These are phyloP conservation scores for Glyphotaelius pellucidus DNA, from an alignment of 2,888 invertebrate species.

Conservation along the genomic window DNA sequence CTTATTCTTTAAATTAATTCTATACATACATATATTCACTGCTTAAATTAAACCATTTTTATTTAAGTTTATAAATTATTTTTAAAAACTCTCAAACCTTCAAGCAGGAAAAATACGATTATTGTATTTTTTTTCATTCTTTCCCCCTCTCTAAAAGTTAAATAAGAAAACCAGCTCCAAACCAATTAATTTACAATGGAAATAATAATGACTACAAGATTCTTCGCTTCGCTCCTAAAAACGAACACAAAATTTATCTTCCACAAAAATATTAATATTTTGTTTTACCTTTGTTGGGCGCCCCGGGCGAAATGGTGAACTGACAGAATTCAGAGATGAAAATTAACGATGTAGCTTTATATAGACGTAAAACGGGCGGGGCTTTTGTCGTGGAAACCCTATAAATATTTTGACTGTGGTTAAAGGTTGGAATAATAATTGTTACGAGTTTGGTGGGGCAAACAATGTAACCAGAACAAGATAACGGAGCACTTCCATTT, in stretches of 20 bases:
- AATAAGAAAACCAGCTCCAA: background rate
- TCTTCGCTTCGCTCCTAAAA: background rate
- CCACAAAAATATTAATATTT: background rate
- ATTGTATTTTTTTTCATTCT: no score
- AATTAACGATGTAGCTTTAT: background rate
- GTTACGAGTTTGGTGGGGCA: background rate
- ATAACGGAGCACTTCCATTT: constrained; percentile 20
- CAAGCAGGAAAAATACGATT: no score
- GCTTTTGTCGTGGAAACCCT: background rate
- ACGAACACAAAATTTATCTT: background rate
- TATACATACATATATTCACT: no score
- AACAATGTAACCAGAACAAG: constrained; percentile 6
- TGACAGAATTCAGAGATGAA: background rate
- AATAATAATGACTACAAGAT: background rate
- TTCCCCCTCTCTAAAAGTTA: background rate
- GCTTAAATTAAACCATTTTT: no score
- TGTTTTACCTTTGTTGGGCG: background rate
- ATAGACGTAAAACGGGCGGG: background rate
- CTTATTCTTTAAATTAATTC: no score
- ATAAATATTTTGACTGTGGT: constrained; percentile 34
- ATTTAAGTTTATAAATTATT: no score
- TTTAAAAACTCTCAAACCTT: no score
- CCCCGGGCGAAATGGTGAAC: background rate
- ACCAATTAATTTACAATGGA: background rate
- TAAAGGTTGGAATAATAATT: background rate